Percentiles rank a stretch among this genome's conserved stretches.
phyloP scores from a whole-genome alignment of 2,888 invertebrate genomes.

The Eristalis intricaria region DNA sequence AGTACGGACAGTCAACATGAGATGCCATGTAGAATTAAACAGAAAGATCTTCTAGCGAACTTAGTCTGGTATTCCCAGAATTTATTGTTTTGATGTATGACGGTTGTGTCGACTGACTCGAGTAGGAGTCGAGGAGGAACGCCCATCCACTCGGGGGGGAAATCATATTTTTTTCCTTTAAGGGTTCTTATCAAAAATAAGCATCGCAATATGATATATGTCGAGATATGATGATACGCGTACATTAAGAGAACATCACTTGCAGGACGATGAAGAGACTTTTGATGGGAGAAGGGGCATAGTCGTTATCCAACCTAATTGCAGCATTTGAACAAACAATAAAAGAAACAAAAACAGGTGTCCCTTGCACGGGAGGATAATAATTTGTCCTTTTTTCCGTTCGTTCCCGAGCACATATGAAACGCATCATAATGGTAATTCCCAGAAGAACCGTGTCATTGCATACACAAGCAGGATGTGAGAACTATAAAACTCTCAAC shows the following conservation, averaged over 20 bases:
- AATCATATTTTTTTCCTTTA: slow-evolving; percentile 34
- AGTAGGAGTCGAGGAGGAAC: not conserved
- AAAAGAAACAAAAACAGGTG: slow-evolving; percentile 48
- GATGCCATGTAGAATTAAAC: slow-evolving; percentile 54
- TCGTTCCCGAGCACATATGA: slow-evolving; percentile 6
- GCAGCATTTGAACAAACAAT: slow-evolving; percentile 52
- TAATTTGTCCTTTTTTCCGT: not conserved
- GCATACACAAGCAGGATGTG: slow-evolving; percentile 62
- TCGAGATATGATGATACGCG: not conserved
- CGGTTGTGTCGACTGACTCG: not conserved
- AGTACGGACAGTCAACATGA: slow-evolving; percentile 59
- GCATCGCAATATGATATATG: slow-evolving; percentile 31
- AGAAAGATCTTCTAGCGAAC: slow-evolving; percentile 39
- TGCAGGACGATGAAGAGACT: not conserved
- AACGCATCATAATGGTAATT: slow-evolving; percentile 37
- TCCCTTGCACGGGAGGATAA: slow-evolving; percentile 16
- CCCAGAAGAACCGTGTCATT: slow-evolving; percentile 64
- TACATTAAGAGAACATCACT: slow-evolving; percentile 39
- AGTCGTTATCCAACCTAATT: slow-evolving; percentile 62
- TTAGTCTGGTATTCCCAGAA: slow-evolving; percentile 30
- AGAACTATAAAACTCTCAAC: slow-evolving; percentile 68
- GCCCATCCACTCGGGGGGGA: slow-evolving; percentile 33
- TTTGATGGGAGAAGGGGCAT: slow-evolving; percentile 11
- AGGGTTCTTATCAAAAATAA: slow-evolving; percentile 14
- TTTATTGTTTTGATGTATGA: slow-evolving; percentile 59